Percentiles rank a stretch among this genome's conserved stretches.
phyloP scores from a whole-genome alignment of 2,797 vertebrate genomes.

The Discoglossus pictus region DNA sequence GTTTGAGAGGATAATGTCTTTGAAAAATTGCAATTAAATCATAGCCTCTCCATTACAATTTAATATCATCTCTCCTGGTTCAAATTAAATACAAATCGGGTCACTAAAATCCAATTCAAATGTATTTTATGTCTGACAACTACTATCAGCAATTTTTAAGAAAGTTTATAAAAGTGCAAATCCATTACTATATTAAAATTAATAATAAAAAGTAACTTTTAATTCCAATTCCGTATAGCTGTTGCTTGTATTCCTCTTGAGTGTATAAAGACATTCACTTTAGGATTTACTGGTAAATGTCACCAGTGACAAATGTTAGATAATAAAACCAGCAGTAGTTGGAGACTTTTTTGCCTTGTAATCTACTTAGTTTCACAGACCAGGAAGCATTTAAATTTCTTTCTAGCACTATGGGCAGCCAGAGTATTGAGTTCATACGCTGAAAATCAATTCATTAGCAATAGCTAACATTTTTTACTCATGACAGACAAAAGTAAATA shows the following conservation, averaged over 20 bases:
- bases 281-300: constrained; percentile 35
- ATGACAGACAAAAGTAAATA: constrained; percentile 24
- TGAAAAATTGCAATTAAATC: not conserved
- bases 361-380: constrained; percentile 20
- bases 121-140: constrained; percentile 4
- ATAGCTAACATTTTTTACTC: constrained; percentile 11
- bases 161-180: constrained; percentile 16
- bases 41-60: not conserved
- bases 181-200: constrained; percentile 14
- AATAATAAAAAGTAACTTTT: constrained; percentile 31
- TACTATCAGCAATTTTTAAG: not conserved
- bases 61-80: constrained; percentile 1
- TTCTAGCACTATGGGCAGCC: constrained; percentile 3
- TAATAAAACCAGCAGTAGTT: constrained; percentile 33
- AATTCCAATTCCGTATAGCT: constrained; percentile 11
- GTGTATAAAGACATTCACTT: constrained; percentile 26
- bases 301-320: constrained; percentile 35
- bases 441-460: constrained; percentile 18
- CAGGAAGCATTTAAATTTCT: constrained; percentile 16
- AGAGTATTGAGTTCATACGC: not conserved
- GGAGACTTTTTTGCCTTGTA: constrained; percentile 19
- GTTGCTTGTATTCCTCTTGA: constrained; percentile 7
- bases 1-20: not conserved
- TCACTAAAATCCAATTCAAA: constrained; percentile 14
- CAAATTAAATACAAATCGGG: constrained; percentile 18